A percentile compares a stretch with the other conserved stretches of the same genome.
Conservation (phyloP, 2,888 invertebrate species). For the Tachystola acroxantha region DNA sequence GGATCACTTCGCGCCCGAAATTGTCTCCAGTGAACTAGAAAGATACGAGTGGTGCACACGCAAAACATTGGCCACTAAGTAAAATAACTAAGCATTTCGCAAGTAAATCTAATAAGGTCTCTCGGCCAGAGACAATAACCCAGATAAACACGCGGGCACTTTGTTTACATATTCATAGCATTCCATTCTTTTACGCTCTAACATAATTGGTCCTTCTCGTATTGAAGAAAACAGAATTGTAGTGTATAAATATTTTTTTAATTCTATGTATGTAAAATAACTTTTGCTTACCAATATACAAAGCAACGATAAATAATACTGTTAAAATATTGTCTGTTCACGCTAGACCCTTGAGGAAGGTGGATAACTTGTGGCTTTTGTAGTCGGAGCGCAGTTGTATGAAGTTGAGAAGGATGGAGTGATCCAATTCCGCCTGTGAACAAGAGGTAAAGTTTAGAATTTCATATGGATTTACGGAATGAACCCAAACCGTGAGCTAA, state of each 20-base stretch:
- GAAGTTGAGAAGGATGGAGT: conserved; percentile 92
- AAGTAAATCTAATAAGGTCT: conserved; percentile 24
- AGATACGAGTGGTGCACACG: conserved; percentile 14
- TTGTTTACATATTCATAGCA: conserved; percentile 19
- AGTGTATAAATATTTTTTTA: conserved; percentile 22
- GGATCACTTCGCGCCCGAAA: conserved; percentile 24
- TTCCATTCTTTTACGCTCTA: conserved; percentile 1
- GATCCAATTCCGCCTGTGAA: conserved; percentile 92
- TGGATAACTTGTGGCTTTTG: conserved; percentile 90
- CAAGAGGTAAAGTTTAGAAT: conserved; percentile 12
- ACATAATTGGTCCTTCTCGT: too few relatives aligned
- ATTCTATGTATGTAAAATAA: conserved; percentile 24
- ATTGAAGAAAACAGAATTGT: conserved; percentile 4
- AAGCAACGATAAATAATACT: conserved; percentile 25
- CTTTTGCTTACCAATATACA: conserved; percentile 27
- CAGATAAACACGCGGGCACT: conserved; percentile 20
- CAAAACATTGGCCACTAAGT: conserved; percentile 23
- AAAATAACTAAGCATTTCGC: conserved; percentile 25
- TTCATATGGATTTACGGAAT: too few relatives aligned
- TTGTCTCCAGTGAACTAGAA: conserved; percentile 27
- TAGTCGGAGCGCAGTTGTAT: conserved; percentile 96
- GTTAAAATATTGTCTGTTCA: conserved; percentile 22
- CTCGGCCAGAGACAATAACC: conserved; percentile 18
- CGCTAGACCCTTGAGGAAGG: conserved; percentile 77
- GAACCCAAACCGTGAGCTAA: too few relatives aligned